Evolutionary conservation across 2,113 vertebrate species (phyloP).

Genomic region (Ondatra zibethicus): DNA sequence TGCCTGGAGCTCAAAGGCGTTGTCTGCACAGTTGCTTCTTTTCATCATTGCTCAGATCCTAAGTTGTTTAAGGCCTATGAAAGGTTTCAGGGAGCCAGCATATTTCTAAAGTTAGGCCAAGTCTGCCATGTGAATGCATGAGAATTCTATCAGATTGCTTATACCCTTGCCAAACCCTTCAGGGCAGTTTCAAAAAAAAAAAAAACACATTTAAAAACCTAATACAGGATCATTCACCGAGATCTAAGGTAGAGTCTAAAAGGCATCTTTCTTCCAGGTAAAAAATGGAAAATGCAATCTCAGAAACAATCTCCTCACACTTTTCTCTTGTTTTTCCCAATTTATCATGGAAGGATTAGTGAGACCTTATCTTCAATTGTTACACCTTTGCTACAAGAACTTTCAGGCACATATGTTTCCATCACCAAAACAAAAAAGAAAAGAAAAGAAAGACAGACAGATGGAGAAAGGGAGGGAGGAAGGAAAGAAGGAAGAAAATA

Average conservation of each 20-base stretch:
- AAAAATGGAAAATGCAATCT: slow-evolving; percentile 58
- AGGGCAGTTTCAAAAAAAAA: neutral
- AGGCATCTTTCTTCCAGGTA: neutral
- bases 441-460: neutral
- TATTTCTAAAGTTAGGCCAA: slow-evolving; percentile 43
- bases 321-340: neutral
- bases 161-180: neutral
- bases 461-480: rapidly evolving
- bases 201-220: slow-evolving; percentile 56
- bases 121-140: neutral
- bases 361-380: neutral
- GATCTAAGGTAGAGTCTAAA: slow-evolving; percentile 60
- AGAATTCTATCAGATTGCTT: slow-evolving; percentile 57
- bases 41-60: slow-evolving; percentile 57
- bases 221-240: slow-evolving; percentile 55
- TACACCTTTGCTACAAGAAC: neutral
- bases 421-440: neutral
- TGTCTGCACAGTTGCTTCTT: slow-evolving; percentile 59
- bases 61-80: slow-evolving; percentile 44
- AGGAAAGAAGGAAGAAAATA: neutral
- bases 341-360: neutral
- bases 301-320: neutral
- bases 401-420: neutral
- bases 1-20: slow-evolving; percentile 46
- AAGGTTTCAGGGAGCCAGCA: slow-evolving; percentile 45